Evolutionary conservation across 1,140 invertebrate species (phyloP), one percentile per base, ranked within the genome.

Genomic region (Lethrus apterus): DNA sequence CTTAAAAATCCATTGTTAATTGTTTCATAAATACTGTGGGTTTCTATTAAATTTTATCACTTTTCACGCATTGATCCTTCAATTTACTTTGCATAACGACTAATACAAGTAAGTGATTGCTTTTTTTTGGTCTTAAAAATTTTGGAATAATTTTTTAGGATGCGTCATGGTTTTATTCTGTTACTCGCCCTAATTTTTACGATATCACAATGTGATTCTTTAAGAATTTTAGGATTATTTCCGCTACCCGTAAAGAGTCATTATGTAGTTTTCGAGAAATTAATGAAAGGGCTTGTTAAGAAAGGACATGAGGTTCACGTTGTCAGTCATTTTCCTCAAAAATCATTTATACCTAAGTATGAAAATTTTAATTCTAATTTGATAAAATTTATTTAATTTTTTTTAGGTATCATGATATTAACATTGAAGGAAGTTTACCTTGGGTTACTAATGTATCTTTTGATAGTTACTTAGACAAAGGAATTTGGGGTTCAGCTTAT

Each of bases 251-350:
- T 35, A 7, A 47, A 23, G 24, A 47, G 45, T 32, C 45, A 47
- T 20, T 18, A 20, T 5, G 20, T 47, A 11, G 15, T 47, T 23
- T 47, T 26, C 14, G 32, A 40, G 23, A 13, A 4, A 11, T 32
- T 47, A 5, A 18, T 47, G 34, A 32, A 40, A 32, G 45, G 29
- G 15, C 20, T 47, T 7, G 35, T 21, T 7, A 14, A 4, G 1
- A 47, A 17, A 23, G 45, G 45, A 10, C 45, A 47, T 23, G 23
- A 38, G 32, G 45, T 47, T 10, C 13, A 47, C 30, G 35, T 40
- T 3, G 15, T 47, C 9, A 47, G 34, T 15, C 45, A 47, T 31
- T 47, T 31, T 32, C 45, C 45, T 2, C 34, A 40, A 19, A 40
- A 30, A 11, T 5, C 11, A 5, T 18, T n/a, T 13, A 3, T 30